These are phyloP conservation scores for Calypte anna DNA, from an alignment of 2,113 vertebrate species.

Conservation along the genomic window DNA sequence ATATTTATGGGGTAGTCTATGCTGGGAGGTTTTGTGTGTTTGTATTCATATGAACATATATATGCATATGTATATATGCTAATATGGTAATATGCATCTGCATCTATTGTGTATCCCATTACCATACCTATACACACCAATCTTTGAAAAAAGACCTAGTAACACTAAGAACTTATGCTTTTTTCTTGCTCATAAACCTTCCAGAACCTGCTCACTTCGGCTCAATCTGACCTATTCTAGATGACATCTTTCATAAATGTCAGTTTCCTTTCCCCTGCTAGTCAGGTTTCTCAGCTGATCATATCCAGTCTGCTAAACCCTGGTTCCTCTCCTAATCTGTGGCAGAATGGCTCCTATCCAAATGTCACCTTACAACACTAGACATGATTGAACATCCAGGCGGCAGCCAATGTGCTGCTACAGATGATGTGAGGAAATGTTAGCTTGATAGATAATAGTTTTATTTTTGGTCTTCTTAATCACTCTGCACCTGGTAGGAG, in stretches of 20 bases:
- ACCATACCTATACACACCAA: not conserved
- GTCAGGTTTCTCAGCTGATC: not conserved
- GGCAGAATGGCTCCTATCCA: not conserved
- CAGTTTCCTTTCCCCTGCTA: not conserved
- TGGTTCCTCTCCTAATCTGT: not conserved
- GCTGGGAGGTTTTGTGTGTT: not conserved
- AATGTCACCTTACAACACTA: not conserved
- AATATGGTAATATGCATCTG: not conserved
- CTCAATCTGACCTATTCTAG: not conserved
- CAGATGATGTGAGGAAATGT: conserved; percentile 22
- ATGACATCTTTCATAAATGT: not conserved
- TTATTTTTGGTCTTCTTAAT: conserved; percentile 57
- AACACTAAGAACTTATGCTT: not conserved
- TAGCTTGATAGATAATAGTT: conserved; percentile 43
- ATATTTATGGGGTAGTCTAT: not conserved
- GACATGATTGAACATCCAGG: conserved; percentile 5
- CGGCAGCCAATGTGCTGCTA: not conserved
- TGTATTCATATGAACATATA: not conserved
- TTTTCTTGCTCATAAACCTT: not conserved
- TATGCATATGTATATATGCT: conserved; percentile 52
- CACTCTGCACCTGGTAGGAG: conserved; percentile 39
- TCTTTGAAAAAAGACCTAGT: not conserved
- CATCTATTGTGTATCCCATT: not conserved
- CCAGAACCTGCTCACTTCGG: not conserved
- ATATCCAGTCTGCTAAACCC: not conserved